phyloP scores from a whole-genome alignment of 2,888 invertebrate species.

The Corbicula japonica region DNA sequence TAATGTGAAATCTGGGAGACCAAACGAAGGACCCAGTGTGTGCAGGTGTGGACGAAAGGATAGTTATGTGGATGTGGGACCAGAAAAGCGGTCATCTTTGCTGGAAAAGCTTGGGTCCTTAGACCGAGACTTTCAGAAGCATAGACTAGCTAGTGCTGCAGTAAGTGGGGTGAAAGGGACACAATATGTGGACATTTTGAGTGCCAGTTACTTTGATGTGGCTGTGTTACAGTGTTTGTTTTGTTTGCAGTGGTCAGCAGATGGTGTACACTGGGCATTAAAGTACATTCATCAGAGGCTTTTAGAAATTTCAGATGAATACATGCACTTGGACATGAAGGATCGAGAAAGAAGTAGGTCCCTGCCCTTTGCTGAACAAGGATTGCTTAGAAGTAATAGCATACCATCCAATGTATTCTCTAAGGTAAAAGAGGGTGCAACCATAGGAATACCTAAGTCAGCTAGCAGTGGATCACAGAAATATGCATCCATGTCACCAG shows the following conservation, averaged over 20 bases:
- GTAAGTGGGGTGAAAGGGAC: constrained; percentile 79
- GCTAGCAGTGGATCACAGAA: constrained; percentile 47
- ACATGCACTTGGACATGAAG: constrained; percentile 91
- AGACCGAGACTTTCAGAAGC: constrained; percentile 93
- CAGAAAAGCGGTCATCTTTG: constrained; percentile 72
- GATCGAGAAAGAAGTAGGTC: constrained; percentile 96
- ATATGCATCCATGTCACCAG: constrained; percentile 61
- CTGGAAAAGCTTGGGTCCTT: constrained; percentile 78
- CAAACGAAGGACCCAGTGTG: constrained; percentile 66
- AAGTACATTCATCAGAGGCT: constrained; percentile 89
- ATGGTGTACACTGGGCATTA: constrained; percentile 98
- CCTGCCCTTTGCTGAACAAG: constrained; percentile 89
- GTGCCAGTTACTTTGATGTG: constrained; percentile 98
- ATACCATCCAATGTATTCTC: constrained; percentile 50
- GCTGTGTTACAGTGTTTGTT: constrained; percentile 98
- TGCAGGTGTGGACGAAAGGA: constrained; percentile 81
- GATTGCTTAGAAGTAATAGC: constrained; percentile 62
- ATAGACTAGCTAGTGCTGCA: constrained; percentile 86
- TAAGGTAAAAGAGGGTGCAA: constrained; percentile 39
- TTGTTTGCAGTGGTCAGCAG: constrained; percentile 98
- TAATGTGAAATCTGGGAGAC: constrained; percentile 82
- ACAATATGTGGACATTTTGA: constrained; percentile 79
- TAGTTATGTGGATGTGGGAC: constrained; percentile 76
- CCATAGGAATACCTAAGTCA: constrained; percentile 29
- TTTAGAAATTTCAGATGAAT: constrained; percentile 95